These are phyloP conservation scores for Chondrosia reniformis DNA, from an alignment of 37 sponge, comb jelly and placozoan genomes.

Conservation along the genomic window DNA sequence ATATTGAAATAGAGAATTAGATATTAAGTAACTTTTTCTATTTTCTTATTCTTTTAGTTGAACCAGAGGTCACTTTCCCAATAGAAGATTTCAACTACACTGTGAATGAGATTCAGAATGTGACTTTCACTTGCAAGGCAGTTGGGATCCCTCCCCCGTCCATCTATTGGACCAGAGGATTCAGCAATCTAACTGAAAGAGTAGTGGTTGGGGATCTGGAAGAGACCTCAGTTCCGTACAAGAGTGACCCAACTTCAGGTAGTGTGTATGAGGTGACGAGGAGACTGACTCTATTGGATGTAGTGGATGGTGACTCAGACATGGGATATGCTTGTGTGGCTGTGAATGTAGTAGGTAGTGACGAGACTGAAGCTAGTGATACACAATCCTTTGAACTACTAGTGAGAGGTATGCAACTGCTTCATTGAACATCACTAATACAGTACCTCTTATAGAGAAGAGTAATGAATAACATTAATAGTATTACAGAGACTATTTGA, in stretches of 20 bases:
- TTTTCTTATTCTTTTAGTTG: background rate
- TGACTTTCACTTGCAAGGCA: constrained; percentile 25
- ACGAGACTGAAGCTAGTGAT: background rate
- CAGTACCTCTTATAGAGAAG: background rate
- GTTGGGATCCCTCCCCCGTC: constrained; percentile 34
- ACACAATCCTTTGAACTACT: constrained; percentile 17
- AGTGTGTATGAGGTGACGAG: background rate
- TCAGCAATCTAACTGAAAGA: background rate
- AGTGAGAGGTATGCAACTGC: constrained; percentile 28
- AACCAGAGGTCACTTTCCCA: background rate
- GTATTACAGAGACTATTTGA: background rate
- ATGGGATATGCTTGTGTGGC: constrained; percentile 32
- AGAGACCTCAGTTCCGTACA: background rate
- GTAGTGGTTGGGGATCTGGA: background rate
- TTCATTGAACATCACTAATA: background rate
- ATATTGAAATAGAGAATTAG: background rate
- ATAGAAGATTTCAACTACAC: background rate
- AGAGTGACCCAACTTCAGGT: background rate
- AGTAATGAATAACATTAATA: background rate
- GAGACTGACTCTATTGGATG: background rate
- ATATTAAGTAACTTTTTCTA: background rate
- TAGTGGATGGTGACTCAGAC: constrained; percentile 31
- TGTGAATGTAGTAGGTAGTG: constrained; percentile 18
- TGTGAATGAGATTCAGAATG: background rate
- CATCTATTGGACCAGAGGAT: constrained; percentile 28